Base-by-base conservation (phyloP, 2,797 vertebrate genomes). In the Pipistrellus kuhlii region DNA sequence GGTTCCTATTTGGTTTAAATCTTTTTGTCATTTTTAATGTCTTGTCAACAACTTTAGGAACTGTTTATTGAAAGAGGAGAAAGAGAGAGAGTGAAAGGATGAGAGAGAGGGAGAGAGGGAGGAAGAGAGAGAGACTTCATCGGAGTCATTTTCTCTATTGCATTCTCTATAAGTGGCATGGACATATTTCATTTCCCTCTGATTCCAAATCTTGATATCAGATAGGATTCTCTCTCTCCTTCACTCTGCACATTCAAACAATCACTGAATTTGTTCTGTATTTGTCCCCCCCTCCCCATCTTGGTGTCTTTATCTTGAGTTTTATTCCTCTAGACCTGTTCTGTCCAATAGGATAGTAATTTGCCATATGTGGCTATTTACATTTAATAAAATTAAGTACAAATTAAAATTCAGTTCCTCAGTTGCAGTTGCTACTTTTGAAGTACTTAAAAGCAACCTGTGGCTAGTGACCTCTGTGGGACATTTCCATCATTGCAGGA, bases 11-110 rank as follows among this genome's bases (percentile, higher is more conserved):
- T 1, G 25, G 85, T 84, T 93, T 77, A 88, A 95, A 95, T 95
- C 68, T 95, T 93, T 90, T 85, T 80, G 62, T 95, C 90, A 96
- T 94, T 96, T 97, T 75, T 84, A 75, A 72, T 27, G 76, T 76
- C 44, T 32, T 89, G 66, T 44, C 93, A 89, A 92, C 81, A 85
- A 90, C 23, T 80, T 88, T 71, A 90, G 82, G 53, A 93, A 44
- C 32, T 85, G 23, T 82, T 48, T 94, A 20, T 88, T 76, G 78
- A 93, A 85, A 71, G 59, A 90, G n/a, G 35, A 44, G 21, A 53
- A 20, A n/a, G 35, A 25, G 9, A 25, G 53, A 48, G 46, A 59
- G 21, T 46, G 1, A 55, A 2, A 59, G 2, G 23, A 32, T 44
- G 41, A 8, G 30, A 48, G 44, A 88, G 13, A 57, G 48, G 2